Conservation (phyloP, 2,113 vertebrate genomes). For the Canis aureus region DNA sequence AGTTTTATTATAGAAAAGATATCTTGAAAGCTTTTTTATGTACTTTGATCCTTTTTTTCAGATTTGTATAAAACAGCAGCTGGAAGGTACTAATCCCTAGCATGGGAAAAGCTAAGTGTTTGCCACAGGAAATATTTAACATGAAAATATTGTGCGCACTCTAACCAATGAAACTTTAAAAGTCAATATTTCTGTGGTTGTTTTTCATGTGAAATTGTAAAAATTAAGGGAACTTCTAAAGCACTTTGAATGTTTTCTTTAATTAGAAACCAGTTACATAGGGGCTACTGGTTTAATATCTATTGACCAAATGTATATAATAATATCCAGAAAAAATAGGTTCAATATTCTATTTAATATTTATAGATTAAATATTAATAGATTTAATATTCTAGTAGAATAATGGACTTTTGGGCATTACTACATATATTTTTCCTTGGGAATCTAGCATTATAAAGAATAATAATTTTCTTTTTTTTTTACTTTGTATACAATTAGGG, state of each 20-base stretch:
- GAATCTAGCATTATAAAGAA: neutral
- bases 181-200: neutral
- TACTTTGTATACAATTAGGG: neutral
- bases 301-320: conserved; percentile 14
- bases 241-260: neutral
- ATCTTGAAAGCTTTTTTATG: conserved; percentile 41
- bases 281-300: neutral
- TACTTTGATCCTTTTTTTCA: neutral
- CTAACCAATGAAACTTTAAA: conserved; percentile 22
- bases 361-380: no score
- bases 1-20: conserved; percentile 60
- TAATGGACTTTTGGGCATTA: neutral
- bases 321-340: conserved; percentile 28
- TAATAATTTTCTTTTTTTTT: neutral
- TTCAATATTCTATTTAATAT: neutral
- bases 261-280: neutral
- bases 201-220: conserved; percentile 11
- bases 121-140: conserved; percentile 57
- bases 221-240: conserved; percentile 56
- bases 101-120: conserved; percentile 33
- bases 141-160: conserved; percentile 41
- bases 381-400: neutral
- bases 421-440: neutral
- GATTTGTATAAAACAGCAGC: conserved; percentile 65
- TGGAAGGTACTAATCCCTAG: conserved; percentile 58